Evolutionary conservation across 2,888 invertebrate species (phyloP).

Genomic region (Ectemnius continuus): DNA sequence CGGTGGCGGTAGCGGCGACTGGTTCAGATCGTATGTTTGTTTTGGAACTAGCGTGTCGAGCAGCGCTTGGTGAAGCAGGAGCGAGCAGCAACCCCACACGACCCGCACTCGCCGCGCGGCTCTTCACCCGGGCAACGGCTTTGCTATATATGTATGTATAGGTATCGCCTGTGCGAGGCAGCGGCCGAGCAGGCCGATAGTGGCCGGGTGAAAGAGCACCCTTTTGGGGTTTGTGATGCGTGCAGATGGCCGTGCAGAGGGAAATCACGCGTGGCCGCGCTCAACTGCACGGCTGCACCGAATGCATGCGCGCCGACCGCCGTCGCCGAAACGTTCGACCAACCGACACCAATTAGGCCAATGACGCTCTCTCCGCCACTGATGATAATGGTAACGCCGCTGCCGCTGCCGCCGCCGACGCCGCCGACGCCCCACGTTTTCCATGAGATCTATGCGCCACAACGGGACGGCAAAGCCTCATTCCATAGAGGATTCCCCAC

Average conservation of each 20-base stretch:
- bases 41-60: conserved; percentile 58
- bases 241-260: conserved; percentile 72
- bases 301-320: conserved; percentile 55
- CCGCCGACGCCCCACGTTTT: conserved; percentile 21
- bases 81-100: background rate
- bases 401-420: too few relatives aligned
- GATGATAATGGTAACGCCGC: conserved; percentile 69
- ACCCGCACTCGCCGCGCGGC: conserved; percentile 42
- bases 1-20: conserved; percentile 9
- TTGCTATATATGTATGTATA: background rate
- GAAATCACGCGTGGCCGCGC: conserved; percentile 74
- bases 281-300: conserved; percentile 69
- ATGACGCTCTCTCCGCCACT: conserved; percentile 64
- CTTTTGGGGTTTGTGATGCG: conserved; percentile 74
- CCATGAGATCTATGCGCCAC: conserved; percentile 32
- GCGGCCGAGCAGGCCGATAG: conserved; percentile 29
- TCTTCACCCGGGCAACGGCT: conserved; percentile 48
- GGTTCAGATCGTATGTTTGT: conserved; percentile 62
- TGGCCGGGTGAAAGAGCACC: conserved; percentile 69
- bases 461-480: conserved; percentile 32
- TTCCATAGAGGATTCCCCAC: too few relatives aligned
- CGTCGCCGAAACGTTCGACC: conserved; percentile 67
- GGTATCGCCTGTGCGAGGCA: conserved; percentile 46
- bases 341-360: conserved; percentile 72
- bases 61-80: conserved; percentile 29